A percentile compares a stretch with the other conserved stretches of the same genome.
These are phyloP conservation scores for Monodelphis domestica DNA, from an alignment of 2,797 vertebrate genomes.

Conservation along the genomic window DNA sequence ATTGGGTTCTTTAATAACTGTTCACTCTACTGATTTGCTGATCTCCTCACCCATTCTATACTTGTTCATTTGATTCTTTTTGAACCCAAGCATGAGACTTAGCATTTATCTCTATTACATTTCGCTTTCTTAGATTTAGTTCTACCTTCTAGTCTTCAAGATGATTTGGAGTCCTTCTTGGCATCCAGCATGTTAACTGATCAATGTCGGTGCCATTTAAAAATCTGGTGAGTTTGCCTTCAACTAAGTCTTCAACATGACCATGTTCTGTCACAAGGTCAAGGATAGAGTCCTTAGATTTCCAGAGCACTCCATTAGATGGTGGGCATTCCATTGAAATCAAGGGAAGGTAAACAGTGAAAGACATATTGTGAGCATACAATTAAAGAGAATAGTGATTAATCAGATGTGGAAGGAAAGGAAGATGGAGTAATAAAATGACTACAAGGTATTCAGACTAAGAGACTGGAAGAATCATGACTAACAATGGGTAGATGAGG, in stretches of 20 bases:
- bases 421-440: background rate
- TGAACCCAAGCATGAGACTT: background rate
- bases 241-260: background rate
- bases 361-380: background rate
- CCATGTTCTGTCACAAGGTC: background rate
- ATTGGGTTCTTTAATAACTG: background rate
- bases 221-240: background rate
- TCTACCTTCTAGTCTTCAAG: background rate
- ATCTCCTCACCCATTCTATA: background rate
- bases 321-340: background rate
- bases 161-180: background rate
- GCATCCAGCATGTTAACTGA: background rate
- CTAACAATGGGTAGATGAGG: background rate
- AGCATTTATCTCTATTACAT: background rate
- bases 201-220: background rate
- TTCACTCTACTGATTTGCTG: background rate
- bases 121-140: background rate
- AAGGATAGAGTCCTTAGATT: background rate
- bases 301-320: background rate
- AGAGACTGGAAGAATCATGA: background rate
- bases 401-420: background rate
- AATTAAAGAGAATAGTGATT: background rate
- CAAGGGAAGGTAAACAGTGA: background rate
- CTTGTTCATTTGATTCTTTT: background rate
- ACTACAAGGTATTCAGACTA: background rate